Evolutionary conservation across 2,888 invertebrate genomes (phyloP), one percentile per base, ranked within the genome.

Genomic region (Nymphalis urticae): DNA sequence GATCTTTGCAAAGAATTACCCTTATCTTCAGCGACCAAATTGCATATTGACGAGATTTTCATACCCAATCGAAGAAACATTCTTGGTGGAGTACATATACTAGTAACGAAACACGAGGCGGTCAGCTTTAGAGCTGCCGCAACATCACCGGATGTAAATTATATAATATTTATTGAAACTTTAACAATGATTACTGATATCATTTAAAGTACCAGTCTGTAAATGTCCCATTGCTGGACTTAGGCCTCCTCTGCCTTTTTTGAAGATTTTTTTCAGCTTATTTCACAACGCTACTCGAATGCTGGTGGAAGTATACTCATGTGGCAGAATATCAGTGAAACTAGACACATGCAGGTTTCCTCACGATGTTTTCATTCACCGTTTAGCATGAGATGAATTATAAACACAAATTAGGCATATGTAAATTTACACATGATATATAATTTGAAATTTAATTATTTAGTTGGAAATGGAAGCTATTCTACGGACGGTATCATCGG

Each of bases 41-140:
- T 89, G 32, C 88, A 85, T 54, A 63, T 89, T 2, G 88, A 89
- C 3, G 90, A 91, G 69, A 84, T 92, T 0, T 92, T 85, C 65
- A 73, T 91, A 54, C 92, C 92, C 0, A 92, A 92, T 59, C 80
- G 87, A 65, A 84, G 86, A 36, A 86, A 90, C 53, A 89, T 92
- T n/a, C 73, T 91, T 7, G 90, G 91, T 10, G 89, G 88, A 0
- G 78, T 92, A 1, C 82, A 85, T 47, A 76, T 92, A 0, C 73
- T 81, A 0, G 87, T 90, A 42, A 74, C 75, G 0, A 87, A 83
- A 60, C 79, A 83, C 24, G 90, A 90, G 19, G 78, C 83, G 2
- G 77, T 90, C 7, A 84, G 86, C 61, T 91, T 92, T 32, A 80
- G 89, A 56, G 88, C 82, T 1, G 83, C 84, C 3, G 81, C 87